Evolutionary conservation across 2,113 vertebrate species (phyloP).

Genomic region (Petaurus breviceps): DNA sequence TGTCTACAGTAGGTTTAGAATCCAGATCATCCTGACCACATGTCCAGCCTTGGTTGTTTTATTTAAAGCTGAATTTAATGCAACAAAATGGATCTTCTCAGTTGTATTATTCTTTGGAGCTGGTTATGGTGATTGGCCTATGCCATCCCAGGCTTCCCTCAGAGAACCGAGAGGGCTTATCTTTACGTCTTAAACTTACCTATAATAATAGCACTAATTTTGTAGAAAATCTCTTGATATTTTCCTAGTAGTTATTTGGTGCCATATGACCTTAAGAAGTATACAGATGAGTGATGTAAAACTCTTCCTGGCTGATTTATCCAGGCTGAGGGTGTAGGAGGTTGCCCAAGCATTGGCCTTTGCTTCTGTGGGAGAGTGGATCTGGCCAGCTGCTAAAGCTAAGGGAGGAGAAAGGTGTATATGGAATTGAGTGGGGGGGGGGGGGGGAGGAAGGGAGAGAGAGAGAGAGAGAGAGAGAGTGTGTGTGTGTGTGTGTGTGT

Average conservation of each 20-base stretch:
- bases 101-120: neutral
- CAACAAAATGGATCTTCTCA: neutral
- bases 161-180: neutral
- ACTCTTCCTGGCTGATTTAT: neutral
- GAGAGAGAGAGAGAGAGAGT: too few species aligned
- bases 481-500: too few species aligned
- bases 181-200: neutral
- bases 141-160: neutral
- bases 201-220: neutral
- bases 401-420: neutral
- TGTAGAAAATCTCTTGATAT: neutral
- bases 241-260: neutral
- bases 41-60: neutral
- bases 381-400: neutral
- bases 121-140: neutral
- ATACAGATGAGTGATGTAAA: rapidly evolving
- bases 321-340: neutral
- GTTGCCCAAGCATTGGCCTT: neutral
- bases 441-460: neutral
- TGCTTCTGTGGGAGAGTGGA: neutral
- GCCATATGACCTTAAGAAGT: neutral
- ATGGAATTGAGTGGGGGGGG: neutral
- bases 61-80: neutral
- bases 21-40: neutral
- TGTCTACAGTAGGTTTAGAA: neutral